Conservation (phyloP, 2,113 vertebrate species). For the Pygoscelis antarcticus region DNA sequence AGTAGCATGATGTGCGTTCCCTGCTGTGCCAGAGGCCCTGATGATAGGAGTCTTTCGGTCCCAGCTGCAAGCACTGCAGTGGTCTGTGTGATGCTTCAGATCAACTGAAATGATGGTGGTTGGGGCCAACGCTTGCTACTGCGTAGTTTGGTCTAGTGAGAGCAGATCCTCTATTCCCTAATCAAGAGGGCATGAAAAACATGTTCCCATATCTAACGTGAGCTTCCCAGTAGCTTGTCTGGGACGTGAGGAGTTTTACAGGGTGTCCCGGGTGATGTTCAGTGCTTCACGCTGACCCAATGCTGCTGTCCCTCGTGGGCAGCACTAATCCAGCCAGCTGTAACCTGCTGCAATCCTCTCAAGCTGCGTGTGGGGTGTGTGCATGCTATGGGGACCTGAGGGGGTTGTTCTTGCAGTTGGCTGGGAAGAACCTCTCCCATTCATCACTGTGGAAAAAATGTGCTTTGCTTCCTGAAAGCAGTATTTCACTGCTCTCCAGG, state of each 20-base stretch:
- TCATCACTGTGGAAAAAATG: not conserved
- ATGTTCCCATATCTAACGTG: not conserved
- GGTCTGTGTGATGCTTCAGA: not conserved
- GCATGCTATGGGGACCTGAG: accelerated
- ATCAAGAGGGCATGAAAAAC: not conserved
- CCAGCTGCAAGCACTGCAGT: not conserved
- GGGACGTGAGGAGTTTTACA: accelerated
- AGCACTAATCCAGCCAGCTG: not conserved
- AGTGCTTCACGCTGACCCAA: not conserved
- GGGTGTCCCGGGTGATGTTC: not conserved
- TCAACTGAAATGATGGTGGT: accelerated
- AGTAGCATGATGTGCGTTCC: not conserved
- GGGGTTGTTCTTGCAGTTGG: not conserved
- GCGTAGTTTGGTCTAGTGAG: not conserved
- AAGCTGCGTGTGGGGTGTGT: accelerated
- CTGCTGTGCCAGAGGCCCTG: not conserved
- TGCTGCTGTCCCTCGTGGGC: not conserved
- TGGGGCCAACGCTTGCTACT: not conserved
- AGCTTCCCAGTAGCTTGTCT: not conserved
- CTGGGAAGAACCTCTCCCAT: not conserved
- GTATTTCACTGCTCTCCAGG: not conserved
- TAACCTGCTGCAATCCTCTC: not conserved
- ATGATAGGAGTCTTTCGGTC: not conserved
- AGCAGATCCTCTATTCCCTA: not conserved
- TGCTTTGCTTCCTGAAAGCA: not conserved